Conservation (phyloP, 2,888 invertebrate genomes). For the Eilema griseolum region DNA sequence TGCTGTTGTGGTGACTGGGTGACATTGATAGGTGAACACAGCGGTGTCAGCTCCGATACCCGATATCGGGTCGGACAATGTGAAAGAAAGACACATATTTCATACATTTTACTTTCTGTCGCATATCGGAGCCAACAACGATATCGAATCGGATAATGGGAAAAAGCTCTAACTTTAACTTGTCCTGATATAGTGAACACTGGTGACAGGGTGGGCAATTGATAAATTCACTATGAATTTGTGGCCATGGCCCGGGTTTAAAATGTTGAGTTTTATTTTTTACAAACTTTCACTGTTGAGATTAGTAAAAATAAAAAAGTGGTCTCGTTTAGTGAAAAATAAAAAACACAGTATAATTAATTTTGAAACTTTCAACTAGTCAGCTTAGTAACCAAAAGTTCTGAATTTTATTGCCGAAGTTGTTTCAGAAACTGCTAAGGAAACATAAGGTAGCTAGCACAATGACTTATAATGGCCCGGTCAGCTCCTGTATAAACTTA, state of each 20-base stretch:
- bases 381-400: neutral
- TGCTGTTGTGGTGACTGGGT: too few relatives aligned
- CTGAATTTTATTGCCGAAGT: conserved; percentile 4
- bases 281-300: neutral
- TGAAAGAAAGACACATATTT: too few relatives aligned
- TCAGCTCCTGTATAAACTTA: conserved; percentile 24
- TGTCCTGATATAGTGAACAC: neutral
- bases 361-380: neutral
- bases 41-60: too few relatives aligned
- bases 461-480: conserved; percentile 1
- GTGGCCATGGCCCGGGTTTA: neutral
- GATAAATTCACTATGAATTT: too few relatives aligned
- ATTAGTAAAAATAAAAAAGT: too few relatives aligned
- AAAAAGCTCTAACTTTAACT: neutral
- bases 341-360: neutral
- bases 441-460: conserved; percentile 34
- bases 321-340: neutral
- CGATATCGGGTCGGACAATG: too few relatives aligned
- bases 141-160: too few relatives aligned
- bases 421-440: conserved; percentile 19
- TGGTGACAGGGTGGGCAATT: too few relatives aligned
- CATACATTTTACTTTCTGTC: too few relatives aligned
- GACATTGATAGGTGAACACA: too few relatives aligned
- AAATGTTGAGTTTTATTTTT: neutral
- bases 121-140: too few relatives aligned